Evolutionary conservation across 2,797 vertebrate genomes (phyloP).

Genomic region (Rhinella marina): DNA sequence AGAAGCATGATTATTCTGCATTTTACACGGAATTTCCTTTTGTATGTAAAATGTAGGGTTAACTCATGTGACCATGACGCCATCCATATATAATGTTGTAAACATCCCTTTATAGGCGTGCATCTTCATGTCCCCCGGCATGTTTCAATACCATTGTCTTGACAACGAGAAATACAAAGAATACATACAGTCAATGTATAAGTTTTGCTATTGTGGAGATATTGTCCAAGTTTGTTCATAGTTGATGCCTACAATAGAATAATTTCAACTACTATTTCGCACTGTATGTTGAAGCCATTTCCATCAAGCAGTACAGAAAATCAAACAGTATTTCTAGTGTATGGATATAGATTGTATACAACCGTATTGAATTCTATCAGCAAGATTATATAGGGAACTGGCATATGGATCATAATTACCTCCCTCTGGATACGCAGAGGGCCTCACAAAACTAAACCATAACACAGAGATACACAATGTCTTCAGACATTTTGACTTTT

Average conservation of each 20-base stretch:
- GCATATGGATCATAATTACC: too few relatives aligned
- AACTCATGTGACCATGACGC: constrained; percentile 28
- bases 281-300: neutral
- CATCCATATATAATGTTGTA: constrained; percentile 51
- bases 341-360: neutral
- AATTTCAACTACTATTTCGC: neutral
- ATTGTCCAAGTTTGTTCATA: neutral
- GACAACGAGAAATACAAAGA: constrained; percentile 49
- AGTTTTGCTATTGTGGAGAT: neutral
- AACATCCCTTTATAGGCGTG: constrained; percentile 43
- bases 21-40: neutral
- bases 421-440: too few relatives aligned
- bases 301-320: neutral
- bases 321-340: too few relatives aligned
- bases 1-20: neutral
- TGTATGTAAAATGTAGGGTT: constrained; percentile 25
- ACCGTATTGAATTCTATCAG: neutral
- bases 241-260: neutral
- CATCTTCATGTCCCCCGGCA: constrained; percentile 42
- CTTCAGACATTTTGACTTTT: too few relatives aligned
- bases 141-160: constrained; percentile 39
- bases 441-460: too few relatives aligned
- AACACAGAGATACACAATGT: too few relatives aligned
- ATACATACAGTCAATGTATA: neutral
- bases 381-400: too few relatives aligned